Percentiles rank a stretch among this genome's conserved stretches.
Evolutionary conservation across 2,888 invertebrate genomes (phyloP).

Genomic region (Dioctria linearis): DNA sequence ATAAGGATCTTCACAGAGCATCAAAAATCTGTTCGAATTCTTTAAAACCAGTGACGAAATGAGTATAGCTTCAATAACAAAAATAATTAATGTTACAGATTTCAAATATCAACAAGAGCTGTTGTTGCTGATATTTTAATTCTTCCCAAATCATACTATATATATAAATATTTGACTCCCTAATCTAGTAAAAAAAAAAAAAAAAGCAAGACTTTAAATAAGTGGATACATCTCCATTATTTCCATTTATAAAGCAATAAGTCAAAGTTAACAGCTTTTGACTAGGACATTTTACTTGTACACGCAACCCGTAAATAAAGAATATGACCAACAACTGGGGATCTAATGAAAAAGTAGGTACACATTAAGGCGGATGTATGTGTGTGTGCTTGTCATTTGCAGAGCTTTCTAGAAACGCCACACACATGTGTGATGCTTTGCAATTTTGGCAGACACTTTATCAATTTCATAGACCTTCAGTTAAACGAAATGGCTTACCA

Average conservation of each 20-base stretch:
- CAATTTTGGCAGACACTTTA: constrained; percentile 41
- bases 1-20: no score
- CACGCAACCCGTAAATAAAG: constrained; percentile 24
- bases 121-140: no score
- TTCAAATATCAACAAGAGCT: no score
- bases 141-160: no score
- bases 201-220: neutral
- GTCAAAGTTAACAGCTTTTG: constrained; percentile 18
- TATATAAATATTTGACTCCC: no score
- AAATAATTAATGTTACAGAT: no score
- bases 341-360: constrained; percentile 43
- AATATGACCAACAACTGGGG: constrained; percentile 40
- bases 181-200: no score
- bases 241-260: constrained; percentile 17
- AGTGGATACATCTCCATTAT: neutral
- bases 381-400: constrained; percentile 39
- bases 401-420: constrained; percentile 10
- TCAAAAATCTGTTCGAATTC: no score
- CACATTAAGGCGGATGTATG: constrained; percentile 43
- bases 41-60: no score
- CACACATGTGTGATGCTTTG: constrained; percentile 38
- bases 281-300: constrained; percentile 23
- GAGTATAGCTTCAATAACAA: no score
- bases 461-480: constrained; percentile 43
- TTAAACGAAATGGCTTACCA: constrained; percentile 13